These are phyloP conservation scores for Spinus pinus DNA, from an alignment of 2,797 vertebrate genomes.

Conservation along the genomic window DNA sequence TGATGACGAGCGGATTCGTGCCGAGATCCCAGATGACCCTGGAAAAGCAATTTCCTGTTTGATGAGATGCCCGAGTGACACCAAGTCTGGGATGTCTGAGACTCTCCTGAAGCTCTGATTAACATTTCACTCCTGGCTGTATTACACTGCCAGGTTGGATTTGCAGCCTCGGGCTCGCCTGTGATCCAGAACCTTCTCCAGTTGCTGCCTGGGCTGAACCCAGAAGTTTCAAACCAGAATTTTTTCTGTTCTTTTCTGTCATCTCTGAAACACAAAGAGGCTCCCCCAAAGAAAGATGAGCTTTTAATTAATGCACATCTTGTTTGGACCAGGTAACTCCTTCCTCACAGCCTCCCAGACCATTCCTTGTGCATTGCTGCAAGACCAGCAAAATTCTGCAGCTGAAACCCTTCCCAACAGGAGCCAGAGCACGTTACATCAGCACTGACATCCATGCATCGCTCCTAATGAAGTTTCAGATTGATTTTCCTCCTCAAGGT, in stretches of 20 bases:
- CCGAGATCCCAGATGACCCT: conserved; percentile 1
- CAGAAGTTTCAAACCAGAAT: background rate
- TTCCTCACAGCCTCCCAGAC: background rate
- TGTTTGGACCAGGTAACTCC: background rate
- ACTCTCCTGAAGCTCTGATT: conserved; percentile 14
- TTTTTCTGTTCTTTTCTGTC: background rate
- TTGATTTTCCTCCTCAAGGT: conserved; percentile 62
- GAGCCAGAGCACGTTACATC: conserved; percentile 34
- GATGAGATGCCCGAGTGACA: conserved; percentile 47
- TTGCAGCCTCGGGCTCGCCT: background rate
- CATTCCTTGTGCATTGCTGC: background rate
- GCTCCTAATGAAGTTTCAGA: conserved; percentile 60
- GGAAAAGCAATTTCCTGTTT: conserved; percentile 67
- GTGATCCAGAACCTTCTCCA: conserved; percentile 16
- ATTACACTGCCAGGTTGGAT: background rate
- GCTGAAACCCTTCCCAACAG: background rate
- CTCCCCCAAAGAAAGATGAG: background rate
- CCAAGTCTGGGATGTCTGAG: conserved; percentile 10
- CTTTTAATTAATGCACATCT: background rate
- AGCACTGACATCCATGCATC: conserved; percentile 43
- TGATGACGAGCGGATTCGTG: background rate
- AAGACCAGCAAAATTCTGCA: background rate
- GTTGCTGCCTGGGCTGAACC: background rate
- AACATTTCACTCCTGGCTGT: background rate
- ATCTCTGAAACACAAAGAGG: background rate